Evolutionary conservation across 2,797 vertebrate species (phyloP).

Genomic region (Thamnophis elegans): DNA sequence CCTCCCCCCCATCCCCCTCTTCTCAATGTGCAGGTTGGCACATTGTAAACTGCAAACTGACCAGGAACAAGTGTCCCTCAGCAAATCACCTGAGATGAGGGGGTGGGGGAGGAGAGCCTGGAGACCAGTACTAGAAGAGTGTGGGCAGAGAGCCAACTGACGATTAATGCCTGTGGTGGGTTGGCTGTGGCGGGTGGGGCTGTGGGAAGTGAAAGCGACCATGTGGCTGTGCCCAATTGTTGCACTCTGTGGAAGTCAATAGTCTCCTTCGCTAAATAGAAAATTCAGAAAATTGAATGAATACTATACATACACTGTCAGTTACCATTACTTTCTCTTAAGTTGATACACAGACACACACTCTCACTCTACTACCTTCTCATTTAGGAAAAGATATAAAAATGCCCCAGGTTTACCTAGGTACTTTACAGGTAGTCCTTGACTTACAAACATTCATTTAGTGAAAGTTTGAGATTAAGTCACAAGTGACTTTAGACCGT

Average conservation of each 20-base stretch:
- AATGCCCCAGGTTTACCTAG: not conserved
- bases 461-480: not conserved
- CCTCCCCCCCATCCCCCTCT: not conserved
- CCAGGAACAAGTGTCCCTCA: not conserved
- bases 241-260: not conserved
- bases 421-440: not conserved
- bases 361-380: not conserved
- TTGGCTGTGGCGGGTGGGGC: not conserved
- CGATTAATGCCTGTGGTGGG: not conserved
- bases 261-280: not conserved
- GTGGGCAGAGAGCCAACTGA: not conserved
- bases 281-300: not conserved
- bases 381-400: not conserved
- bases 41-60: not conserved
- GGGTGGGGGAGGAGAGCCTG: not conserved
- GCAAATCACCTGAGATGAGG: not conserved
- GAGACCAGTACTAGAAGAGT: not conserved
- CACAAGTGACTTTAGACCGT: not conserved
- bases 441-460: not conserved
- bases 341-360: not conserved
- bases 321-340: not conserved
- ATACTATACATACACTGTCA: not conserved
- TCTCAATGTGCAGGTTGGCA: not conserved
- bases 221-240: not conserved
- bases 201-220: not conserved